Evolutionary conservation across 1,140 invertebrate species (phyloP), one percentile per base, ranked within the genome.

Genomic region (Zaprionus kolodkinae): DNA sequence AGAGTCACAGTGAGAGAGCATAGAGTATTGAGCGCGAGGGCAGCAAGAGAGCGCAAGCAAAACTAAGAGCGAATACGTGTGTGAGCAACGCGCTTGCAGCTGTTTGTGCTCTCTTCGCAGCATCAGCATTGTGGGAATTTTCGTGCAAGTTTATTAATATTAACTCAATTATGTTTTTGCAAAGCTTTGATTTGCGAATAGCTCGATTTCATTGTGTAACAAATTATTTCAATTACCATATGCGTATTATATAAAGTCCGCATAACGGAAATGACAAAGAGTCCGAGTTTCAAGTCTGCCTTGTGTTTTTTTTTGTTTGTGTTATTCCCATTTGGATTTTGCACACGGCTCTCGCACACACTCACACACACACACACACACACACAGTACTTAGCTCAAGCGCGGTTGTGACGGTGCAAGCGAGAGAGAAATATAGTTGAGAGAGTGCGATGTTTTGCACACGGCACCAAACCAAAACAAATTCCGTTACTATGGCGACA

Each of bases 401-500:
- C 45, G 12, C n/a, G 56, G 56, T 15, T 74, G 52, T 45, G 35
- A 0, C 9, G 11, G 68, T 60, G 68, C 10, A 55, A 71, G 56
- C 6, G 61, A 72, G 61, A 66, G 1, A 36, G 60, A 36, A 61
- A 57, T 21, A 1, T 35, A 25, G 40, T 25, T 48, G 59, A 56
- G 59, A 56, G 50, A 57, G 48, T 10, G 54, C 17, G 38, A 6
- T 50, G 21, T 76, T 91, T 91, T 91, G 87, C 87, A 81, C 87
- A 91, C 87, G 87, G 66, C 83, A 50, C 87, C 7, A 78, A 45
- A 89, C 56, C 75, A 63, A 89, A 89, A 89, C 85, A 89, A 89
- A 89, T 73, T 38, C 78, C 80, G 84, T 87, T 87, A 67, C 84
- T 84, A 87, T 87, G 83, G 84, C 77, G 84, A 60, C 56, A 54